Conservation (phyloP, 2,113 vertebrate species). For the Sorex fumeus region DNA sequence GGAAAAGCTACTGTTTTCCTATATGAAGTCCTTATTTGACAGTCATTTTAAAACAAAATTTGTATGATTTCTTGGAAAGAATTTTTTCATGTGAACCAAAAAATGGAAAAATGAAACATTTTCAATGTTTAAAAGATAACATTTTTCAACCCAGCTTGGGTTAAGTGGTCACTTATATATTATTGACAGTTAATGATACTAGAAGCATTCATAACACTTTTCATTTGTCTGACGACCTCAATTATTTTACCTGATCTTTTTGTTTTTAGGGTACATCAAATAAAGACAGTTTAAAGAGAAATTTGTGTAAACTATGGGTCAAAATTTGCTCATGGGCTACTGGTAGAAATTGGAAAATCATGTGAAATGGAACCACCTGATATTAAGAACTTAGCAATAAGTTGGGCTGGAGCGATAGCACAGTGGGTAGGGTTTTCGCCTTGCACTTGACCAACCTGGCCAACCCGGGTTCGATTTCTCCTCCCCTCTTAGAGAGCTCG, state of each 20-base stretch:
- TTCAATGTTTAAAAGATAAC: background rate
- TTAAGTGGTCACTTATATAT: background rate
- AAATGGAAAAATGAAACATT: constrained; percentile 1
- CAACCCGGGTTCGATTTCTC: no score
- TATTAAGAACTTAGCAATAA: constrained; percentile 18
- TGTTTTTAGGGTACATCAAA: background rate
- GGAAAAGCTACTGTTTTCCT: constrained; percentile 16
- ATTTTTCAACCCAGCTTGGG: background rate
- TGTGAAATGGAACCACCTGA: background rate
- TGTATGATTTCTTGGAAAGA: background rate
- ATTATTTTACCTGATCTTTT: background rate
- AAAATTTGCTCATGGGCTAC: background rate
- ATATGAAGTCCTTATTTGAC: background rate
- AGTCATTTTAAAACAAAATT: constrained; percentile 36
- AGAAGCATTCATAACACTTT: constrained; percentile 13
- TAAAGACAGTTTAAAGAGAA: constrained; percentile 23
- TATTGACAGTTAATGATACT: background rate
- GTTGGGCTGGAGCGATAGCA: no score
- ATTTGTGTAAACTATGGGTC: background rate
- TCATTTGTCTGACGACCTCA: background rate
- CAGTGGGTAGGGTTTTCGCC: no score
- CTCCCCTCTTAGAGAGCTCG: no score
- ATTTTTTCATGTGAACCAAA: background rate
- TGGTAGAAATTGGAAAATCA: constrained; percentile 17
- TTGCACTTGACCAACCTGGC: no score